Conservation (phyloP, 2,888 invertebrate species). For the Drosophila atroscutellata region DNA sequence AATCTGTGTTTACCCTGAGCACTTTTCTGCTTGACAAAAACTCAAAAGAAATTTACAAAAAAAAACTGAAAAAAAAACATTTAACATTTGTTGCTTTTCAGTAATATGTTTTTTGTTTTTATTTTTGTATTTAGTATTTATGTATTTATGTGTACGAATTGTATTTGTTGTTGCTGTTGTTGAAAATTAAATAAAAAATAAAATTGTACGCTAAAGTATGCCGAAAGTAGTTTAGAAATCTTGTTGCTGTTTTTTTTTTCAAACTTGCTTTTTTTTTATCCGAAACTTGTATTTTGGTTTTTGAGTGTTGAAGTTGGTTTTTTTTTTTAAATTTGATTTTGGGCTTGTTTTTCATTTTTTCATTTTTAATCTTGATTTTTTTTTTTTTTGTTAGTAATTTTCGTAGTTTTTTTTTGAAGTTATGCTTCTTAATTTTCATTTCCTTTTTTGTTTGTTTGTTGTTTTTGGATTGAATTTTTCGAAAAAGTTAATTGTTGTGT, state of each 20-base stretch:
- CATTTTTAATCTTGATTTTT: constrained; percentile 10
- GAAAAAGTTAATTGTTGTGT: constrained; percentile 69
- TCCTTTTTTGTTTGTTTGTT: constrained; percentile 11
- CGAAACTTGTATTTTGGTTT: constrained; percentile 70
- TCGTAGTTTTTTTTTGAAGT: constrained; percentile 10
- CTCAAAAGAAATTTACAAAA: constrained; percentile 30
- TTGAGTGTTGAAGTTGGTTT: constrained; percentile 48
- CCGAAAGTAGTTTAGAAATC: constrained; percentile 63
- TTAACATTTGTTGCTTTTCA: too few relatives aligned
- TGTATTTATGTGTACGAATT: constrained; percentile 7
- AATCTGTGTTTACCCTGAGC: constrained; percentile 86
- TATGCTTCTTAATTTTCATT: background rate
- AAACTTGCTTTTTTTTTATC: constrained; percentile 33
- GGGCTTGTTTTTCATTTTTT: constrained; percentile 25
- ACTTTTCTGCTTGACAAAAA: constrained; percentile 79
- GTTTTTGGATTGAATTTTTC: constrained; percentile 28
- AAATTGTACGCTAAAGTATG: constrained; percentile 46
- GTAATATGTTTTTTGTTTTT: constrained; percentile 2
- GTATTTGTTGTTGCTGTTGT: constrained; percentile 15
- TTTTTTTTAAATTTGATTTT: constrained; percentile 28
- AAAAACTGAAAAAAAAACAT: constrained; percentile 4
- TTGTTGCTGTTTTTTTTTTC: constrained; percentile 15
- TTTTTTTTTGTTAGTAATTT: constrained; percentile 1
- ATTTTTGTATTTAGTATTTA: constrained; percentile 12
- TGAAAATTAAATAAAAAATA: constrained; percentile 20